Evolutionary conservation across 2,797 vertebrate genomes (phyloP).

Genomic region (Liparis tanakae): DNA sequence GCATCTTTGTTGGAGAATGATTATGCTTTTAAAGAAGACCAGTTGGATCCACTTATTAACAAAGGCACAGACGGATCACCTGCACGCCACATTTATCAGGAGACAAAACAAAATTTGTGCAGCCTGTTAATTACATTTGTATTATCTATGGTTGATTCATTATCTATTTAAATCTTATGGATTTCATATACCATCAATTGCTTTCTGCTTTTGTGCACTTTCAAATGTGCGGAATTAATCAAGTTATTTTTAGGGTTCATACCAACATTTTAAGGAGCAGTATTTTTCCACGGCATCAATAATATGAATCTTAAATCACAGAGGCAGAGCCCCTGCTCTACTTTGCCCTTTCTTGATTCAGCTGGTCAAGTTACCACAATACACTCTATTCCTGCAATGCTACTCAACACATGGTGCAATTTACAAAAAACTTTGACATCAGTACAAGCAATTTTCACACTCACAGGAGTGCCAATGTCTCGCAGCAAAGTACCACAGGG

Average conservation of each 20-base stretch:
- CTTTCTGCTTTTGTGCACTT: not conserved
- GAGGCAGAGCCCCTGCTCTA: not conserved
- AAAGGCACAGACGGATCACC: not conserved
- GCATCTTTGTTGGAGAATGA: not conserved
- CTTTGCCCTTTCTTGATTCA: conserved; percentile 6
- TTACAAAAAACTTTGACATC: not conserved
- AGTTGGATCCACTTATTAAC: conserved; percentile 8
- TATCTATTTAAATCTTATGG: too few species aligned
- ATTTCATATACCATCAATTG: not conserved
- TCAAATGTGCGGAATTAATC: not conserved
- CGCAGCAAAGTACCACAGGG: not conserved
- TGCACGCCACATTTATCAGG: not conserved
- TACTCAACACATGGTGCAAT: not conserved
- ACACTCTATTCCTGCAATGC: not conserved
- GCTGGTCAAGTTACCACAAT: conserved; percentile 22
- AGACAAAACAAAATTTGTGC: not conserved
- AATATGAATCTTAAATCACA: conserved; percentile 8
- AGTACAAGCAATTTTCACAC: not conserved
- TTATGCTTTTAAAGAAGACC: not conserved
- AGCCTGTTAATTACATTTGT: not conserved
- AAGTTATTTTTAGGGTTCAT: not conserved
- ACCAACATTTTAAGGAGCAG: not conserved
- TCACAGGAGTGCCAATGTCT: not conserved
- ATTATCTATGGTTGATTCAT: too few species aligned
- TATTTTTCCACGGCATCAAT: not conserved